Conservation (phyloP, 2,113 vertebrate genomes). For the Tragelaphus imberbis region DNA sequence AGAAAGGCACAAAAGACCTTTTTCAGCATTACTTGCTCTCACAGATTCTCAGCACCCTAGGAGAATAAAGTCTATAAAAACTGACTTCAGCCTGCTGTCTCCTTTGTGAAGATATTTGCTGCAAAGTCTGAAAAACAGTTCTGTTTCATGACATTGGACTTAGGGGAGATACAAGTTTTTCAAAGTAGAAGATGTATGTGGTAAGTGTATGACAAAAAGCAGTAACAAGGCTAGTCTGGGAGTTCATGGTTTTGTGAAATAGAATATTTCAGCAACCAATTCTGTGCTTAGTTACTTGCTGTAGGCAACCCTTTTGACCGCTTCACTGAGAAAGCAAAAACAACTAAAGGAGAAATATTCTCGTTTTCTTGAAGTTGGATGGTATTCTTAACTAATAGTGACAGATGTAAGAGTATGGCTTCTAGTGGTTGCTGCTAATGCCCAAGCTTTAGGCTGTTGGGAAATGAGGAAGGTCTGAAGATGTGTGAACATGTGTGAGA, state of each 20-base stretch:
- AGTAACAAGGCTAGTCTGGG: conserved; percentile 26
- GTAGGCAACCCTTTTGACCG: not conserved
- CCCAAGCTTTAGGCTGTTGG: not conserved
- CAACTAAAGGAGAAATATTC: not conserved
- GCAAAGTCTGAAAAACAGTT: not conserved
- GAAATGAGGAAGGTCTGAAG: conserved; percentile 4
- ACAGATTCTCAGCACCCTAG: not conserved
- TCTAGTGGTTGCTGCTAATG: not conserved
- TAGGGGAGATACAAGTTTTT: not conserved
- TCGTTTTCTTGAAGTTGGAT: conserved; percentile 36
- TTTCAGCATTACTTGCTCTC: not conserved
- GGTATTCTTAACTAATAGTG: conserved; percentile 48
- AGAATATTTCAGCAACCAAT: conserved; percentile 18
- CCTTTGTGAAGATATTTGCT: not conserved
- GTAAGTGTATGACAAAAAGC: conserved; percentile 21
- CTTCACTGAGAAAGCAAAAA: not conserved
- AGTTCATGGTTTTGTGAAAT: conserved; percentile 36
- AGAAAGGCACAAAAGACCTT: not conserved
- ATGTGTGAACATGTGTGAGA: not conserved
- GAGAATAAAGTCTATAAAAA: not conserved
- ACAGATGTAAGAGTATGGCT: conserved; percentile 21
- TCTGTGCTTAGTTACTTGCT: not conserved
- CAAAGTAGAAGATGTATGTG: not conserved
- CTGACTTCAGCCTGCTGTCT: not conserved
- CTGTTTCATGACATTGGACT: not conserved